Percentiles rank a stretch among this genome's conserved stretches.
Conservation (phyloP, 2,797 vertebrate genomes). For the Myoxocephalus aenaeus region DNA sequence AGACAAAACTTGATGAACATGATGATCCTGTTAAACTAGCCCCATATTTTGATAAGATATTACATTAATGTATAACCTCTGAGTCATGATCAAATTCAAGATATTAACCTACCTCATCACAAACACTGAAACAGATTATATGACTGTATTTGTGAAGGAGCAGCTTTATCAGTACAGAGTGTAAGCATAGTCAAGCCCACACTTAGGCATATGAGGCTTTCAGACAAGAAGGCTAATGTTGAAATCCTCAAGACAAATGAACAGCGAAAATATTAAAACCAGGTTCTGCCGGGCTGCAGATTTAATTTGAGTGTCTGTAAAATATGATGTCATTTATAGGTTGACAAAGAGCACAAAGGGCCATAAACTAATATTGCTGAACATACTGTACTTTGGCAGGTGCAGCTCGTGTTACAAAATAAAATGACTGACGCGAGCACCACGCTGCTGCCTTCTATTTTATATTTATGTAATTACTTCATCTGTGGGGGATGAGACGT, state of each 20-base stretch:
- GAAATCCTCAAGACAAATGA: constrained; percentile 4
- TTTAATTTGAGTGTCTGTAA: constrained; percentile 18
- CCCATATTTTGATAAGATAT: constrained; percentile 6
- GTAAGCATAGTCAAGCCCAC: constrained; percentile 17
- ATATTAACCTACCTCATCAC: constrained; percentile 26
- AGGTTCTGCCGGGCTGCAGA: not conserved
- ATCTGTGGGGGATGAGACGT: constrained; percentile 31
- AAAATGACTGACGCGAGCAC: constrained; percentile 22
- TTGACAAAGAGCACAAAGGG: constrained; percentile 28
- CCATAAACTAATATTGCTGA: constrained; percentile 24
- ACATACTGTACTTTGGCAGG: constrained; percentile 24
- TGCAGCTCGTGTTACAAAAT: constrained; percentile 20
- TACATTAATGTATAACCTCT: not conserved
- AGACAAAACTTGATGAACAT: not conserved
- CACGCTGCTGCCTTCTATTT: constrained; percentile 22
- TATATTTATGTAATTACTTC: constrained; percentile 32
- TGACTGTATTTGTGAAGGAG: constrained; percentile 16
- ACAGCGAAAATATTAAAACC: constrained; percentile 11
- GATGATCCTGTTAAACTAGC: not conserved
- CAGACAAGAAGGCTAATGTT: constrained; percentile 8
- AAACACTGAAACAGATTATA: constrained; percentile 24
- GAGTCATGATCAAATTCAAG: constrained; percentile 11
- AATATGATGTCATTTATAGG: constrained; percentile 32
- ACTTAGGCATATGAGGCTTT: constrained; percentile 10
- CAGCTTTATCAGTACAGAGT: constrained; percentile 25